Evolutionary conservation across 1,140 invertebrate species (phyloP), one percentile per base, ranked within the genome.

Genomic region (Drosophila truncata): DNA sequence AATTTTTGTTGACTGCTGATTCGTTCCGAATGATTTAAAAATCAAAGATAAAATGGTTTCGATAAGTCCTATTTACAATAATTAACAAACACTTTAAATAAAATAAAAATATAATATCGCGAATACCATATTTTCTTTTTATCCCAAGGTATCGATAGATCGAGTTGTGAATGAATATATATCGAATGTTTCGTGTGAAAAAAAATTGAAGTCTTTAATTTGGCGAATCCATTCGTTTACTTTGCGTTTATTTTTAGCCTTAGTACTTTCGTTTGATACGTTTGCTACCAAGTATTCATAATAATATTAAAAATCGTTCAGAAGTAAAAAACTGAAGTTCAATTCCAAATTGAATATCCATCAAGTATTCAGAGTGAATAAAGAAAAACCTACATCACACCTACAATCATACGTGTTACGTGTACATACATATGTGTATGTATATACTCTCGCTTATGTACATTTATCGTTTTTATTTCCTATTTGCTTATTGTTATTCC

Each of bases 401-500:
- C 35, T 60, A 72, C 54, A 69, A 67, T 41, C 31, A 72, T 72
- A 49, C 50, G 66, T 70, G 69, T 72, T 72, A 72, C 69, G 67
- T 72, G 67, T 59, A 59, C 69, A 72, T 72, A 72, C 69, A 72
- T 72, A 72, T 72, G 69, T 72, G 69, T 72, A 72, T 72, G 69
- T 72, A 72, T 59, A 72, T 72, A 42, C 47, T 39, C 58, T 63
- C 25, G 39, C 59, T 69, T 70, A 69, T 52, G 64, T 70, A 70
- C 47, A 69, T 55, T 66, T 25, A 39, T 60, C 67, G 66, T 72
- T 72, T 46, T 59, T 41, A 41, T 72, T 72, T 72, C 66, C 69
- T 29, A 33, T 41, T 54, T 25, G 33, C 35, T 20, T 23, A 27
- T 69, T 67, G 31, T 54, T 54, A 44, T 54, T 23, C 14, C 14